Evolutionary conservation across 2,888 invertebrate species (phyloP).

Genomic region (Calameuta pallipes): DNA sequence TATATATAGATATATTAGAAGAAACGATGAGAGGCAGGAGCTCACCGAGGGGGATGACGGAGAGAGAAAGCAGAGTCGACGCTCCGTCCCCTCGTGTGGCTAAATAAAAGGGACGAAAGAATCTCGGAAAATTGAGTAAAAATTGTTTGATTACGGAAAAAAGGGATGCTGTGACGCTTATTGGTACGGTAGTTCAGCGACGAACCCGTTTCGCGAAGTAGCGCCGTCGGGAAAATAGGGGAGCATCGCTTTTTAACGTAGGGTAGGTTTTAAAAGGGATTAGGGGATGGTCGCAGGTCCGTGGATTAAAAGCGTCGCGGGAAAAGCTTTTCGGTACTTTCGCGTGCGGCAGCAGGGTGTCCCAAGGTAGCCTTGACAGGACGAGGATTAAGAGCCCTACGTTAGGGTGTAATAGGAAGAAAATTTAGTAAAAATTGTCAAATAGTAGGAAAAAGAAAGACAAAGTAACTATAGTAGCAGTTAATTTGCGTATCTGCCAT

Average conservation of each 20-base stretch:
- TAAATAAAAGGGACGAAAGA: neutral
- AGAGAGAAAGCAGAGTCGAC: constrained; percentile 5
- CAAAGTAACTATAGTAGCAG: neutral
- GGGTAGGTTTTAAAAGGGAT: neutral
- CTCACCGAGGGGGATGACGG: neutral
- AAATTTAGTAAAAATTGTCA: neutral
- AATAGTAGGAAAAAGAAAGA: neutral
- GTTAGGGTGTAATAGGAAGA: neutral
- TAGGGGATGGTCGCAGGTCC: neutral
- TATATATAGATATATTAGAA: constrained; percentile 32
- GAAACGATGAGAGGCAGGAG: constrained; percentile 40
- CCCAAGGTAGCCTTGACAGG: neutral
- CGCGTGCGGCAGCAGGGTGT: neutral
- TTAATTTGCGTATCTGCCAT: neutral
- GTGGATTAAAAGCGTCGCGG: neutral
- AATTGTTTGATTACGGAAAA: neutral
- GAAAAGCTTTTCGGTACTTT: neutral
- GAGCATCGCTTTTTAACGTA: neutral
- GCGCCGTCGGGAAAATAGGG: neutral
- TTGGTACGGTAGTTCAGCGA: neutral
- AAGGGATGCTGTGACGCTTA: neutral
- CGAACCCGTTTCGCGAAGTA: neutral
- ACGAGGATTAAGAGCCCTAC: neutral
- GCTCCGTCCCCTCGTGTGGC: neutral
- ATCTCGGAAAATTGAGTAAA: neutral